Evolutionary conservation across 2,888 invertebrate species (phyloP), one percentile per base, ranked within the genome.

Genomic region (Meliscaeva auricollis): DNA sequence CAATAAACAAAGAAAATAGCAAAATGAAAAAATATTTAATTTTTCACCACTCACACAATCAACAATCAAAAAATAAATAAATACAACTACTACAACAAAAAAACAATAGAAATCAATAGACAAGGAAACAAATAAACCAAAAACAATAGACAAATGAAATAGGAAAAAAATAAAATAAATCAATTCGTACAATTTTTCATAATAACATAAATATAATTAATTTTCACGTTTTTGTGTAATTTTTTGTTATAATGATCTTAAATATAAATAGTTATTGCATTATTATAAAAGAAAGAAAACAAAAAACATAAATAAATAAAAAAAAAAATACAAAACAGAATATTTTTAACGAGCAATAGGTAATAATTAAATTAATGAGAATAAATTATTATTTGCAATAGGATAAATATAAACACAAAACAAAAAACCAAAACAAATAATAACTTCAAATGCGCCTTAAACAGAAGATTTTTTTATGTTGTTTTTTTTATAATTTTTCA

Each of bases 61-160:
- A 80, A 85, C 76, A 81, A 85, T 76, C 81, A 81, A 85, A 72
- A 66, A 30, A 70, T 41, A 52, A 38, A 52, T 20, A 62, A 26
- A 44, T 38, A 9, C 11, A 64, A 69, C 58, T 13, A 56, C 46
- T 72, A 54, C 54, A 66, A 72, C 38, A 56, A 20, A 30, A 26
- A 50, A 83, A 73, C 69, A 80, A 75, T 78, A 62, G 52, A 64
- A 72, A 69, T 17, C 73, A 81, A 81, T 54, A 62, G 68, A 69
- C 54, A 79, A 74, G 30, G 44, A 54, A 50, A 74, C 68, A 54
- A 60, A 58, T 11, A 41, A 41, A 41, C 11, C 26, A 26, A 62
- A 78, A 81, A 73, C 84, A 85, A 85, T 85, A 85, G 81, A 85
- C 85, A 85, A 85, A 72, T 76, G 81, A 76, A 81, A 85, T 85